Percentiles rank a stretch among this genome's conserved stretches.
Conservation (phyloP, 2,113 vertebrate species). For the Nansenia antarctica region DNA sequence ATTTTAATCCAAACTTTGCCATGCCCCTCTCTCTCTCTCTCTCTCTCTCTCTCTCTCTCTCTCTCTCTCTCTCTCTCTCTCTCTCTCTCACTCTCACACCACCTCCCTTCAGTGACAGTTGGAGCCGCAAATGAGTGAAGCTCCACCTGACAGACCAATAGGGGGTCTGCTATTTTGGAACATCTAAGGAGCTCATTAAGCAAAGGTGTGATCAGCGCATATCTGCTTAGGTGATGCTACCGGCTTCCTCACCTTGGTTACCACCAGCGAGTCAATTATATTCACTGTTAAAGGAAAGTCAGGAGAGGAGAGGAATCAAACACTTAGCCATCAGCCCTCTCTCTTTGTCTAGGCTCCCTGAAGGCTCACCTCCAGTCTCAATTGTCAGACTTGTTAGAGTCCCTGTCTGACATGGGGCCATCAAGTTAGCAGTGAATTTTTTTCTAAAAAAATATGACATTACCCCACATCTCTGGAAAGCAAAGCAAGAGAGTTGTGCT, state of each 20-base stretch:
- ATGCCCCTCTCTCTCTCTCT: neutral
- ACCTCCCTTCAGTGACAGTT: constrained; percentile 43
- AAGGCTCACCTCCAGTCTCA: constrained; percentile 59
- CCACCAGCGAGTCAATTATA: constrained; percentile 65
- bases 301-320: constrained; percentile 41
- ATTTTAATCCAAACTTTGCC: neutral
- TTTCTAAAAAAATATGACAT: constrained; percentile 58
- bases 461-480: constrained; percentile 47
- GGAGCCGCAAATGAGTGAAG: constrained; percentile 75
- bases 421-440: constrained; percentile 51
- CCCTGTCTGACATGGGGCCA: constrained; percentile 59
- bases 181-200: constrained; percentile 87
- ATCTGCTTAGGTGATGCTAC: constrained; percentile 66
- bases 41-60: neutral
- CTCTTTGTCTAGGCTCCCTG: constrained; percentile 34
- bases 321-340: constrained; percentile 51
- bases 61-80: no score
- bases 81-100: neutral
- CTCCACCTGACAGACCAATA: constrained; percentile 77
- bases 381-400: constrained; percentile 65
- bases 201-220: constrained; percentile 81
- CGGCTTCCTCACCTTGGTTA: constrained; percentile 68
- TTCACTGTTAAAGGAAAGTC: constrained; percentile 71
- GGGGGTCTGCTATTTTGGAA: constrained; percentile 78
- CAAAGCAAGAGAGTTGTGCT: constrained; percentile 18